Base-by-base conservation (phyloP, 2,113 vertebrate genomes). In the Felis catus region DNA sequence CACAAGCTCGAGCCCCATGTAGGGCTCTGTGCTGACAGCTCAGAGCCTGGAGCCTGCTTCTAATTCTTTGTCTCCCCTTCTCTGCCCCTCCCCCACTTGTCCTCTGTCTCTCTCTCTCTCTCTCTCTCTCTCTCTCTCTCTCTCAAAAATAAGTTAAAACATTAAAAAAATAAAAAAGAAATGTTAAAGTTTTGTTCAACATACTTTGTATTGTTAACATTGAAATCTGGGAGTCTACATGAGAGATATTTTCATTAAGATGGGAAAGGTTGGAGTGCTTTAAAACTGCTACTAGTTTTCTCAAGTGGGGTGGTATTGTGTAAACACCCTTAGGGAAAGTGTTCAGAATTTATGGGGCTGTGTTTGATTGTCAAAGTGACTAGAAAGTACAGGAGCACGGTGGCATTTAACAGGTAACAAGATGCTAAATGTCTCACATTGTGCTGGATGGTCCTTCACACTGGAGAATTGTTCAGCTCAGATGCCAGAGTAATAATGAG, bases 401-500 rank as follows among this genome's bases (percentile, higher is more conserved):
- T 92, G 73, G 19, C 12, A 58, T 92, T 68, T 92, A 89, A 48
- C 16, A 9, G 31, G 25, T 76, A 41, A 55, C n/a, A 63, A 41
- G 25, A 25, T 48, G 39, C 21, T 53, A 39, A 55, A 61, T 90
- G 39, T 51, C 41, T 86, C 81, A 48, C 18, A 9, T 79, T 70
- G 63, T 76, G 23, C 31, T n/a, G 19, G 48, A 11, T 7, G 71
- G 31, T 39, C 25, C n/a, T 94, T 95, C 36, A 68, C 11, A 15
- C 29, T 74, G 65, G 65, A 39, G 78, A 73, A n/a, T 70, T 85
- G 2, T 70, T 95, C 39, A 71, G 7, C n/a, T 94, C 33, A 73
- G 68, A 51, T 88, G 23, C 45, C 87, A 87, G 91, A 94, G 91
- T 95, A 95, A 33, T 21, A 48, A n/a, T 88, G 61, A 71, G 9